Percentiles rank a stretch among this genome's conserved stretches.
Evolutionary conservation across 2,888 invertebrate genomes (phyloP).

Genomic region (Bugula neritina): DNA sequence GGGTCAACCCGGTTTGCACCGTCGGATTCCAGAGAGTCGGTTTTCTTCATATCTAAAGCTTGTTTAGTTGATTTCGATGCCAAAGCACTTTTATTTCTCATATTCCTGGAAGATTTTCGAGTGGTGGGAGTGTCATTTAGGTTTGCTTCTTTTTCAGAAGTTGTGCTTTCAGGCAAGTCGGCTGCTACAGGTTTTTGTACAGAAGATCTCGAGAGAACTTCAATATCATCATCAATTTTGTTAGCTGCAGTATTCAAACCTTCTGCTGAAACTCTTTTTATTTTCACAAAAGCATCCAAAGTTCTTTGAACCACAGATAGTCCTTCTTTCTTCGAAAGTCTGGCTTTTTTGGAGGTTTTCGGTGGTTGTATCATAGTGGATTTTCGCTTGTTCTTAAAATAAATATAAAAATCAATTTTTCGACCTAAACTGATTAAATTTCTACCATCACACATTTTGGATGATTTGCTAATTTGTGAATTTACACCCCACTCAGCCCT

Average conservation of each 20-base stretch:
- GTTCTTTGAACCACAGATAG: background rate
- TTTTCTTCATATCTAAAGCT: too few species aligned
- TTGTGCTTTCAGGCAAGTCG: background rate
- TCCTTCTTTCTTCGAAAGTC: background rate
- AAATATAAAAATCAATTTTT: too few species aligned
- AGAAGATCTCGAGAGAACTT: background rate
- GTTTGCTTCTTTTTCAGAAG: background rate
- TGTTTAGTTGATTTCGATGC: background rate
- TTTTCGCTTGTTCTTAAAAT: background rate
- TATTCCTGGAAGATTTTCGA: background rate
- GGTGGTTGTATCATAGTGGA: background rate
- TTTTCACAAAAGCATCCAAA: conserved; percentile 18
- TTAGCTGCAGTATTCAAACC: background rate
- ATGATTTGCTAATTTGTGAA: too few species aligned
- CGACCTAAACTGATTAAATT: too few species aligned
- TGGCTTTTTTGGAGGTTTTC: background rate
- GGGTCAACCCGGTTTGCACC: background rate
- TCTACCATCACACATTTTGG: too few species aligned
- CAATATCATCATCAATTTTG: background rate
- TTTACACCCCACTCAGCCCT: too few species aligned
- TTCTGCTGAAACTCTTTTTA: background rate
- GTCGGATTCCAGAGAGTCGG: background rate
- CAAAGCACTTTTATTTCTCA: background rate
- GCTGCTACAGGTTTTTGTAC: background rate
- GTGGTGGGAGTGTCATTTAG: background rate